phyloP scores from a whole-genome alignment of 2,797 vertebrate genomes.

The Luscinia megarhynchos region DNA sequence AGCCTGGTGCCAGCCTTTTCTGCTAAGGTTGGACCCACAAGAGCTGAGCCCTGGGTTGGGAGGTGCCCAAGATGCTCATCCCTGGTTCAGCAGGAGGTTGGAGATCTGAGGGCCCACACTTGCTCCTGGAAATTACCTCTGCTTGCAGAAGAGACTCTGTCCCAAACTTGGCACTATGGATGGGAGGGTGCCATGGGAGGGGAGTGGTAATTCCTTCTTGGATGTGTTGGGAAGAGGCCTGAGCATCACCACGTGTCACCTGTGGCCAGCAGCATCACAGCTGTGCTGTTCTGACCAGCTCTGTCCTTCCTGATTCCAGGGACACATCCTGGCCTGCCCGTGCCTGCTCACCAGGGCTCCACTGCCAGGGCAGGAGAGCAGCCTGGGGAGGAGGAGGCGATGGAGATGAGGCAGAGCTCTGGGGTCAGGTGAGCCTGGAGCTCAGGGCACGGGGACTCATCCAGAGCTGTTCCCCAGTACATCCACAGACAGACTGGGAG shows the following conservation, averaged over 20 bases:
- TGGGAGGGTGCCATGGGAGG: not conserved
- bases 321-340: fast-evolving
- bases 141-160: not conserved
- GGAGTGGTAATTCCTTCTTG: not conserved
- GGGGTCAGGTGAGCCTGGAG: not conserved
- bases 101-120: fast-evolving
- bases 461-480: not conserved
- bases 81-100: not conserved
- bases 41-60: not conserved
- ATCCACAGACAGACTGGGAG: fast-evolving
- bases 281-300: not conserved
- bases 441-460: not conserved
- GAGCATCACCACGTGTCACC: not conserved
- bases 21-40: not conserved
- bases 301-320: not conserved
- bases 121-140: not conserved
- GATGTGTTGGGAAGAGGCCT: not conserved
- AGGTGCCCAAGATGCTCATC: not conserved
- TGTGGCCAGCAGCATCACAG: not conserved
- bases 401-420: not conserved
- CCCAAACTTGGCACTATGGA: not conserved
- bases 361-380: not conserved
- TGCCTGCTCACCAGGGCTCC: not conserved
- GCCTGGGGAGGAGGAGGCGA: fast-evolving
- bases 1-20: not conserved